Evolutionary conservation across 2,888 invertebrate genomes (phyloP), one percentile per base, ranked within the genome.

Genomic region (Ophion ventricosus): DNA sequence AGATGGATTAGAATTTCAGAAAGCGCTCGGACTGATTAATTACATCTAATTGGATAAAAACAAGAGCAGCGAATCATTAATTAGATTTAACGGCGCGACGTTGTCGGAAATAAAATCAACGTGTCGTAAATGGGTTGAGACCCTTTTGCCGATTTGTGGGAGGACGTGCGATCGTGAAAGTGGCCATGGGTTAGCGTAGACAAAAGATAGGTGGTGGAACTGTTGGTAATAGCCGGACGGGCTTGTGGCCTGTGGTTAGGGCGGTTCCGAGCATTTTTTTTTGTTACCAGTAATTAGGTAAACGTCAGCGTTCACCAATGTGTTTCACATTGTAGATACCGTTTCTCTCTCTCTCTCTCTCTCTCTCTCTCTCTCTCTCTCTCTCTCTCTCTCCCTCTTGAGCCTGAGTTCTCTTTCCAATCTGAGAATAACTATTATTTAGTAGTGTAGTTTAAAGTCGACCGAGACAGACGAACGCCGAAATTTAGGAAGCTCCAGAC

Each of bases 221-320:
- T 86, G 87, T 84, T 83, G 88, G 87, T 90, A 88, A 87, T 88
- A 88, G 90, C 91, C 91, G 91, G 43, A 88, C 90, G 85, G 89
- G 90, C 90, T 86, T 90, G 89, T 90, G 91, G 91, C 90, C 93
- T 93, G 92, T 93, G 92, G 92, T 93, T 93, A 93, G 91, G 93
- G 93, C 93, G 93, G 93, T 91, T 92, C 90, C 90, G 90, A 89
- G 84, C 82, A 82, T 70, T 92, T 93, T 92, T 35, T 35, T 93
- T 93, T 92, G 90, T 90, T 90, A 89, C 91, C 92, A 89, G 92
- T 92, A 93, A 93, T 93, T 93, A 93, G 93, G 93, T 93, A 94
- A 94, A 93, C 92, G 92, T 91, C 91, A 89, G 90, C 87, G 88
- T 86, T 83, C 66, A 85, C 76, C 78, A 88, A 87, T 89, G 86